These are phyloP conservation scores for Lycopodina hypogea DNA, from an alignment of 37 sponge, comb jelly and placozoan genomes.

Conservation along the genomic window DNA sequence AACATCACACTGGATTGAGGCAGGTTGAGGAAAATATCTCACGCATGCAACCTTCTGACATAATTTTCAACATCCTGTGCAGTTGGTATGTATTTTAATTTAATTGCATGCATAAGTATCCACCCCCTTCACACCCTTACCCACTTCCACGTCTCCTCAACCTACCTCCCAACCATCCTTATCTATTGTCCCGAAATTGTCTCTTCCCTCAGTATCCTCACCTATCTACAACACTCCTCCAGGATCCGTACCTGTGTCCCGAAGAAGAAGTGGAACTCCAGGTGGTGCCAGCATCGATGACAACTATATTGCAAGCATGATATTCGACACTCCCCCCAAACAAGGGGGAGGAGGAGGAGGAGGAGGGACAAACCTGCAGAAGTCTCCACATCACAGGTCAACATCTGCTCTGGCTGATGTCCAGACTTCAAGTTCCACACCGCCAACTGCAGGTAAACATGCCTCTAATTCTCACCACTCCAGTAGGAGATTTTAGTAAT, in stretches of 20 bases:
- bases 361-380: conserved; percentile 6
- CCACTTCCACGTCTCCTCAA: background rate
- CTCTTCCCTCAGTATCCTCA: background rate
- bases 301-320: conserved; percentile 42
- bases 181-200: background rate
- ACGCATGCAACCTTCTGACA: background rate
- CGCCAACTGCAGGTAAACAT: background rate
- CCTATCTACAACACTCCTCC: background rate
- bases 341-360: background rate
- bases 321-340: conserved; percentile 39
- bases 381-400: conserved; percentile 40
- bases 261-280: conserved; percentile 19
- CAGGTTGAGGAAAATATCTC: too few relatives aligned
- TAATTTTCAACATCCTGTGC: too few relatives aligned
- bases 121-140: background rate
- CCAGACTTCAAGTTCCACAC: background rate
- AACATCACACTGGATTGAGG: too few relatives aligned
- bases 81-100: too few relatives aligned
- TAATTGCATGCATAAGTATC: too few relatives aligned
- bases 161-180: background rate
- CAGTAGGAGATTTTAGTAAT: too few relatives aligned
- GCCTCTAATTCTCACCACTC: background rate
- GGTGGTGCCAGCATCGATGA: conserved; percentile 44
- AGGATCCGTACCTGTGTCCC: background rate
- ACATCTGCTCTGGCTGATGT: conserved; percentile 58